Percentiles rank a stretch among this genome's conserved stretches.
Conservation (phyloP, 2,113 vertebrate genomes). For the Dromaius novaehollandiae region DNA sequence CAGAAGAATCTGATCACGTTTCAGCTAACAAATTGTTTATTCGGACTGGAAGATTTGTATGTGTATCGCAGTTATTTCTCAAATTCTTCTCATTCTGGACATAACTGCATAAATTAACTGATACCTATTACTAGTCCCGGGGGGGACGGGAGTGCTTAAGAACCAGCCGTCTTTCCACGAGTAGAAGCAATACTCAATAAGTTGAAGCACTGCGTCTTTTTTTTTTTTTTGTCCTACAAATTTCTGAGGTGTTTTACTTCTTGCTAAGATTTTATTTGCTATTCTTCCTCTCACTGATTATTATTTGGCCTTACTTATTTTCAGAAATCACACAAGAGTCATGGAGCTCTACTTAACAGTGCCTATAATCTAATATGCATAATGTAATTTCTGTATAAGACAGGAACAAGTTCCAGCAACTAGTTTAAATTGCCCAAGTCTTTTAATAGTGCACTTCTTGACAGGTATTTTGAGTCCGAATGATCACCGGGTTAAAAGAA, state of each 20-base stretch:
- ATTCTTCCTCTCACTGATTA: neutral
- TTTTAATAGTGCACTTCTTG: neutral
- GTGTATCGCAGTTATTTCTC: neutral
- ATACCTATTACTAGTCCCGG: neutral
- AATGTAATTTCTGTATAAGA: neutral
- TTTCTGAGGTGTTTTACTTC: neutral
- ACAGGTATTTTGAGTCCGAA: neutral
- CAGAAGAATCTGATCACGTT: neutral
- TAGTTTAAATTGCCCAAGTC: neutral
- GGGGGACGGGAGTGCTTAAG: accelerated
- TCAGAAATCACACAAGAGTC: neutral
- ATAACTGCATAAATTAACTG: neutral
- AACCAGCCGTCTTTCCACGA: neutral
- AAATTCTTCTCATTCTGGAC: neutral
- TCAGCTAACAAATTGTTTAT: neutral
- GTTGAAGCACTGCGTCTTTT: neutral
- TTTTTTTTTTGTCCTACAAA: neutral
- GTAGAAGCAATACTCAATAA: neutral
- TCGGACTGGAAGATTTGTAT: neutral
- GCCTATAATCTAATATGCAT: accelerated
- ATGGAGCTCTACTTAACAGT: neutral
- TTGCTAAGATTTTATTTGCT: neutral
- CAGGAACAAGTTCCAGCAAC: neutral
- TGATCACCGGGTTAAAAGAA: neutral
- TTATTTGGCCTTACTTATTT: neutral